Base-by-base conservation (phyloP, 1,140 invertebrate genomes). In the Diprion similis region DNA sequence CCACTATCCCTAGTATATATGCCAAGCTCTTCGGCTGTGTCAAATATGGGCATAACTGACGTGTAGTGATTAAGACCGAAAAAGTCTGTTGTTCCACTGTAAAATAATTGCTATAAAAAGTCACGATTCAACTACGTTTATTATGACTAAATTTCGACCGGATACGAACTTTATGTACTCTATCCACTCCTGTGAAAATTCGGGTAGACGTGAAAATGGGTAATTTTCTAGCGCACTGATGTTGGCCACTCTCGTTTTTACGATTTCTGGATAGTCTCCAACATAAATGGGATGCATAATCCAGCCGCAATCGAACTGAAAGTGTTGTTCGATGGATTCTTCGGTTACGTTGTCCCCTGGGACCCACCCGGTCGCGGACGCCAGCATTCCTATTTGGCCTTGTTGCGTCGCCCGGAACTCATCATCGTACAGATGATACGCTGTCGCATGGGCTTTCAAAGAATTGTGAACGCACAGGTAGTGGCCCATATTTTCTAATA, bases 391-490 rank as follows among this genome's bases (percentile, higher is more conserved):
- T 1, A 87, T 76, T 71, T 75, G 82, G 87, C 92, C 92, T 79
- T 89, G 86, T 77, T 93, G 91, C 11, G 79, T 78, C 9, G 83
- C 48, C 75, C 90, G 89, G 81, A 92, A 94, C 72, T 91, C 84
- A 1, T 89, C 80, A 66, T 94, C 86, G 77, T 93, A 95, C 72
- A 94, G 83, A 76, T 91, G 90, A 73, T 91, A 92, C 10, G 89
- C 91, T 78, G 88, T 90, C 0, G 92, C 92, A 78, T 94, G 93
- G 0, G 92, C 90, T 78, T 90, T 90, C 7, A 94, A 78, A 13
- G 92, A 75, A 78, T 91, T 92, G 77, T 93, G 92, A 0, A 87
- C 90, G 75, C 91, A 92, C 1, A 91, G 82, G 78, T 93, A 93
- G 73, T 90, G 51, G 11, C 51, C 51, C 51, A 59, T 59, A 15